These are phyloP conservation scores for Cheilosia scutellata DNA, from an alignment of 2,888 invertebrate species.

Conservation along the genomic window DNA sequence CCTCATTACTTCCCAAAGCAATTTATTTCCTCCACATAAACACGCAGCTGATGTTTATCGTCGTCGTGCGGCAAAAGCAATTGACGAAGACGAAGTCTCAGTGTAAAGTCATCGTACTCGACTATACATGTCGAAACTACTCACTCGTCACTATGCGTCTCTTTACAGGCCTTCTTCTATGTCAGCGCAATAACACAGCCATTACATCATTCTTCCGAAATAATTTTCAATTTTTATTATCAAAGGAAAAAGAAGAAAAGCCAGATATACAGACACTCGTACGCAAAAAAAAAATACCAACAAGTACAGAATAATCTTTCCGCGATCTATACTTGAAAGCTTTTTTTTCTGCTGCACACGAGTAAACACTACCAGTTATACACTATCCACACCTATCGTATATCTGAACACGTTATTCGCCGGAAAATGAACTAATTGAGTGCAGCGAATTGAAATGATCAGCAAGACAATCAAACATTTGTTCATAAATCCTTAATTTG, in stretches of 20 bases:
- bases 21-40: conserved; percentile 59
- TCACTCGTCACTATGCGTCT: conserved; percentile 32
- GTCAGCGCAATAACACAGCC: conserved; percentile 3
- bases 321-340: too few species aligned
- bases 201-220: conserved; percentile 68
- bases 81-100: conserved; percentile 34
- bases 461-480: conserved; percentile 43
- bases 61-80: conserved; percentile 18
- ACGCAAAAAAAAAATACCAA: neutral
- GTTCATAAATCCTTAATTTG: conserved; percentile 40
- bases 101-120: conserved; percentile 12
- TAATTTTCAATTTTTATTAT: conserved; percentile 61
- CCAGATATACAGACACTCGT: neutral
- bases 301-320: too few species aligned
- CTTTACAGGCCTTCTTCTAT: neutral
- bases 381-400: neutral
- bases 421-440: conserved; percentile 10
- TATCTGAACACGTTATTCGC: neutral
- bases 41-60: conserved; percentile 63
- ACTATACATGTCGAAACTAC: conserved; percentile 24
- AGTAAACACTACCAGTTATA: too few species aligned
- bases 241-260: neutral
- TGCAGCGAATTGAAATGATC: conserved; percentile 5
- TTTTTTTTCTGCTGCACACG: too few species aligned
- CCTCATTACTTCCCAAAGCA: conserved; percentile 57